Conservation (phyloP, 2,113 vertebrate species). For the Megalops atlanticus region DNA sequence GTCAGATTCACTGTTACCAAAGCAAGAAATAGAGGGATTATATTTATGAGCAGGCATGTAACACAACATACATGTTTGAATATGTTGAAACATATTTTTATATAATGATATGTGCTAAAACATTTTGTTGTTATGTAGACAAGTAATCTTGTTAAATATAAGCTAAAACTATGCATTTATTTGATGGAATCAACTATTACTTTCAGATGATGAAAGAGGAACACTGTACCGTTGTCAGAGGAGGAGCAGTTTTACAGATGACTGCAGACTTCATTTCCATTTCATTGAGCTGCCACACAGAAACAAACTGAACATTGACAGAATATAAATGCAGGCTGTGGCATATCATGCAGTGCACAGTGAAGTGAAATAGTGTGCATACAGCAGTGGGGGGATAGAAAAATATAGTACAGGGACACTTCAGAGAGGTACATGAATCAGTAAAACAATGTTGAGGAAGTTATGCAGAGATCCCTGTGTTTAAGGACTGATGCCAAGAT, state of each 20-base stretch:
- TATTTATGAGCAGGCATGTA: background rate
- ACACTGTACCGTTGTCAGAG: background rate
- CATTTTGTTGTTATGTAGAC: too few relatives aligned
- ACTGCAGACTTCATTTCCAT: background rate
- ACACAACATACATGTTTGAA: too few relatives aligned
- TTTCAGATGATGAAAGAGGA: background rate
- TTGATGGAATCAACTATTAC: background rate
- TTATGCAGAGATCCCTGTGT: background rate
- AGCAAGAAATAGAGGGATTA: background rate
- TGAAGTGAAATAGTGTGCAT: background rate
- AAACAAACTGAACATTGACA: background rate
- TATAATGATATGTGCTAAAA: too few relatives aligned
- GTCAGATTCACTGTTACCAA: background rate
- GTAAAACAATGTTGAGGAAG: background rate
- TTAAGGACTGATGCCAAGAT: background rate
- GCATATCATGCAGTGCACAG: background rate
- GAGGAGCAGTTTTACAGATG: background rate
- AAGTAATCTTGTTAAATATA: too few relatives aligned
- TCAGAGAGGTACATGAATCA: too few relatives aligned
- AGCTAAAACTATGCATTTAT: background rate
- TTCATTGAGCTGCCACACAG: background rate
- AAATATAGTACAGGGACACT: slow-evolving; percentile 1
- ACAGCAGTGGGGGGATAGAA: background rate
- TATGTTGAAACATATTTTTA: too few relatives aligned
- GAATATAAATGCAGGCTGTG: background rate